Evolutionary conservation across 2,113 vertebrate genomes (phyloP), one percentile per base, ranked within the genome.

Genomic region (Forbesichthys papilliferus): DNA sequence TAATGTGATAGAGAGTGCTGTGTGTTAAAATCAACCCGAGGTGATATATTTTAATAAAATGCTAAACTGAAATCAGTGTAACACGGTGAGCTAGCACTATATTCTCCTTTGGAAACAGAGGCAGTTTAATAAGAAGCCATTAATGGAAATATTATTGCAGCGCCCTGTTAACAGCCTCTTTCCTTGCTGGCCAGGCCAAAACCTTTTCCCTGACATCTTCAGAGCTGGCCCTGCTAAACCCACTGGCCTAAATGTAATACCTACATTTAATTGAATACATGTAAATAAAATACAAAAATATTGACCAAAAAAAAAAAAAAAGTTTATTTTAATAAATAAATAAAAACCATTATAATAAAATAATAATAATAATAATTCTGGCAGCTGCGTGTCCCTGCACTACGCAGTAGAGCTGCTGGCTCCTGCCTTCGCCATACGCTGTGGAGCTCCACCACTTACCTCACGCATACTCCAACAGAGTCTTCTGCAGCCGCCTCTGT

Each of bases 61-160:
- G 11, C 48, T 85, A 27, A 57, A 71, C 66, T 4, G 73, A 52
- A 49, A 33, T 9, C 1, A 48, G 64, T 54, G 82, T 72, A 79
- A 75, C 8, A 62, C 71, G 52, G 59, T 63, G 52, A 73, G 79
- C 76, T 69, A 63, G 56, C 9, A 52, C 54, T 71, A 57, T 52
- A 49, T 48, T 47, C 75, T 65, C 65, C 42, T 62, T 67, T 66
- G 60, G 73, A 83, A 79, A 76, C 78, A 71, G 63, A 74, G 46
- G 51, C 72, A 42, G 55, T 80, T 84, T 80, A 79, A 85, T 82
- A 69, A 85, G 80, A 71, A 60, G 77, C 77, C 68, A 46, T 85
- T 78, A 80, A 83, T 85, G 81, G 75, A 80, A 84, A 87, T 75
- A 84, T 81, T 83, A 83, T 78, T 67, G 68, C 56, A 85, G 63